Conservation (phyloP, 2,797 vertebrate genomes). For the Chrysolophus pictus region DNA sequence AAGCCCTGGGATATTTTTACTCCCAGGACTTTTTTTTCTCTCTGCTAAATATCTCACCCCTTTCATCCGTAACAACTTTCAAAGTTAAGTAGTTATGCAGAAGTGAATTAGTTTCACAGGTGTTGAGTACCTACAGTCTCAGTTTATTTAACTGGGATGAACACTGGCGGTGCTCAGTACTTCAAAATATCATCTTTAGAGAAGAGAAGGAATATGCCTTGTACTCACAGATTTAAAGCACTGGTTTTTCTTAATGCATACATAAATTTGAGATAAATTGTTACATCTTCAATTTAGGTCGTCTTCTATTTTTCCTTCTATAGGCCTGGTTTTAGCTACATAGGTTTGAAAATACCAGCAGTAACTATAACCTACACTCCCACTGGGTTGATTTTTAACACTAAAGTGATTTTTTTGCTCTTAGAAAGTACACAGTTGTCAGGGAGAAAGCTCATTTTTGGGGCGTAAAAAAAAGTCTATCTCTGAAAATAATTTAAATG, state of each 20-base stretch:
- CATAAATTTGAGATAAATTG: not conserved
- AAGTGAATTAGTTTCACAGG: not conserved
- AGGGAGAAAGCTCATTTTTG: not conserved
- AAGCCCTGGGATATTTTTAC: not conserved
- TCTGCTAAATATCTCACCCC: not conserved
- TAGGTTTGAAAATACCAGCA: not conserved
- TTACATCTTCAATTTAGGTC: not conserved
- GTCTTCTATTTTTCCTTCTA: not conserved
- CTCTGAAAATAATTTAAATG: not conserved
- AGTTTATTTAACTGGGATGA: not conserved
- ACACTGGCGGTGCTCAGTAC: not conserved
- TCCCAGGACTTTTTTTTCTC: not conserved
- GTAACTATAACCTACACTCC: not conserved
- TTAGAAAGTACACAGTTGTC: not conserved
- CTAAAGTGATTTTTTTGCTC: not conserved
- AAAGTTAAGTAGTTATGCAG: not conserved
- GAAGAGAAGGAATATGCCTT: not conserved
- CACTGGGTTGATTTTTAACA: not conserved
- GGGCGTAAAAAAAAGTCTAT: not conserved
- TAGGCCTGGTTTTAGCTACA: not conserved
- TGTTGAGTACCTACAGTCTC: not conserved
- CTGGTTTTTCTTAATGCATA: not conserved
- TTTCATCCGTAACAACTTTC: not conserved
- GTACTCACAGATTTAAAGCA: not conserved
- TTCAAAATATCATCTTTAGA: not conserved